Base-by-base conservation (phyloP, 2,113 vertebrate genomes). In the Muscicapa adusta region DNA sequence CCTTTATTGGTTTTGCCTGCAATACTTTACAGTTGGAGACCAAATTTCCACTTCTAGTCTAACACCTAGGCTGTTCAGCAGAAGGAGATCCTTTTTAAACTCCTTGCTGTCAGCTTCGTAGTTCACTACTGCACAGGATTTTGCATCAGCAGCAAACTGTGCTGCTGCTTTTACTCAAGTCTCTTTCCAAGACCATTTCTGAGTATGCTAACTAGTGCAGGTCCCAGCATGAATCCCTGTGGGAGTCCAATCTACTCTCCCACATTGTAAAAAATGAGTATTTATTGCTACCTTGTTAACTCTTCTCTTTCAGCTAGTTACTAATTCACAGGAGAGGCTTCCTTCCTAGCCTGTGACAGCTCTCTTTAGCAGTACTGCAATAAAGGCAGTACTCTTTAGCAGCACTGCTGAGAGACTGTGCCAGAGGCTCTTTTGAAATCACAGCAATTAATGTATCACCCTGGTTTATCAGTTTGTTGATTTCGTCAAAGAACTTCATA, bases 201-300 rank as follows among this genome's bases (percentile, higher is more conserved):
- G 62, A 88, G 33, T 85, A 96, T 61, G 81, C 71, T 75, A 93
- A 95, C 57, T 67, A 94, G 36, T 34, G 74, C 93, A 96, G 45
- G 95, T 88, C 93, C 62, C 81, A 71, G 95, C 96, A 93, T 38
- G 95, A 95, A 75, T 72, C 85, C 74, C 78, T n/a, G 61, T 79
- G n/a, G 85, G 90, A 96, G 85, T 91, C 62, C 71, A 85, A 73
- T 79, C 6, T 88, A 89, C 74, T 72, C 67, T 89, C 77, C 33
- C 1, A 18, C 61, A 63, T 26, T 72, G 71, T 89, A 85, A 96
- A 95, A 94, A 93, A 89, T 18, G 5, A 75, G 66, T 94, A 79
- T 63, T 92, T 94, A 77, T 76, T 94, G 88, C 81, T 94, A 75
- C 23, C 28, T 61, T 38, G 18, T 96, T 93, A 96, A 94, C 62